phyloP scores from a whole-genome alignment of 2,888 invertebrate species.

The Latheticus oryzae region DNA sequence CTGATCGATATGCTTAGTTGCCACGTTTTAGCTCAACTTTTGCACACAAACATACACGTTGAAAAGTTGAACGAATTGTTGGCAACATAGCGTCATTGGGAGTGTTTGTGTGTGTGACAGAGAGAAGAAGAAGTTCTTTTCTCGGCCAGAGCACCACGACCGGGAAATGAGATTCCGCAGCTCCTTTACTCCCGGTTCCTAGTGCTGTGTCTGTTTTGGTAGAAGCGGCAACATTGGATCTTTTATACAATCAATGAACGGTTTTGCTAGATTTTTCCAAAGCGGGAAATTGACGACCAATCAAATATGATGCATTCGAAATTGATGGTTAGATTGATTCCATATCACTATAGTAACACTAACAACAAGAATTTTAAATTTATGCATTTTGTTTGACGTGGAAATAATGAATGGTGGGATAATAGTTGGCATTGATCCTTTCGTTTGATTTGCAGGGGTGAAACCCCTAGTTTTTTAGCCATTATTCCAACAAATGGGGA shows the following conservation, averaged over 20 bases:
- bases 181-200: slow-evolving; percentile 30
- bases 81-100: background rate
- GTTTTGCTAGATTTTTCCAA: slow-evolving; percentile 13
- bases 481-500: too few relatives aligned
- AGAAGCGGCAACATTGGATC: slow-evolving; percentile 18
- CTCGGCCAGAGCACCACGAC: slow-evolving; percentile 41
- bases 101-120: background rate
- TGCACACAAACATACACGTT: slow-evolving; percentile 19
- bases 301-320: too few relatives aligned
- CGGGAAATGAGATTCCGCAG: slow-evolving; percentile 45
- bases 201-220: slow-evolving; percentile 15
- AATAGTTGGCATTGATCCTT: too few relatives aligned
- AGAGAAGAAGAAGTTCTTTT: slow-evolving; percentile 14
- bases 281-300: too few relatives aligned
- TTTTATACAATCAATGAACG: slow-evolving; percentile 18
- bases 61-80: too few relatives aligned
- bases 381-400: too few relatives aligned
- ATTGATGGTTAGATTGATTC: too few relatives aligned
- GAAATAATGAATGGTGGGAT: too few relatives aligned
- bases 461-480: too few relatives aligned
- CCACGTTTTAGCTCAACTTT: slow-evolving; percentile 41
- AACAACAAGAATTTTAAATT: too few relatives aligned
- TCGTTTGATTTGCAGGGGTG: too few relatives aligned
- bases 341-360: too few relatives aligned
- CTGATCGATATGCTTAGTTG: slow-evolving; percentile 55